Percentiles rank a stretch among this genome's conserved stretches.
These are phyloP conservation scores for Grus americana DNA, from an alignment of 2,113 vertebrate genomes.

Conservation along the genomic window DNA sequence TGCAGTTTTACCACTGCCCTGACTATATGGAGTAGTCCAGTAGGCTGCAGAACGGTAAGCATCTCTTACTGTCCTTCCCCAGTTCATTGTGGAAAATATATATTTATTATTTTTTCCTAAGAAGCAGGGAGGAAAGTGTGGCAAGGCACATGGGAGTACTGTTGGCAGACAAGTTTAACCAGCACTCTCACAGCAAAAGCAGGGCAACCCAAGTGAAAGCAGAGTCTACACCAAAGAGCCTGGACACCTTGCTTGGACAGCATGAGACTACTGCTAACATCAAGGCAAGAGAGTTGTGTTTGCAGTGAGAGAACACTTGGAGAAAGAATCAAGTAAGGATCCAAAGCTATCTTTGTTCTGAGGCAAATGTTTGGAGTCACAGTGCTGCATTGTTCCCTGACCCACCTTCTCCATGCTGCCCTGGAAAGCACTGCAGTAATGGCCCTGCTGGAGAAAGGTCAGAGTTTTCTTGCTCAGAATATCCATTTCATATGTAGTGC, in stretches of 20 bases:
- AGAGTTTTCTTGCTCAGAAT: neutral
- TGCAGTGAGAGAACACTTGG: rapidly evolving
- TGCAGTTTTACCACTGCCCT: neutral
- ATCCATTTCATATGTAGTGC: neutral
- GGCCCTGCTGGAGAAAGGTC: neutral
- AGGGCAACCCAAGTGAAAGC: neutral
- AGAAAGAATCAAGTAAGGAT: neutral
- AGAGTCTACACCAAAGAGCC: neutral
- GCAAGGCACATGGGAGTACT: neutral
- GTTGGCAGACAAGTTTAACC: neutral
- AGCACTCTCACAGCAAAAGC: neutral
- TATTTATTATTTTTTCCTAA: neutral
- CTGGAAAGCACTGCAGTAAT: neutral
- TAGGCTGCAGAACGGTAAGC: neutral
- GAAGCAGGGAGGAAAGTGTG: neutral
- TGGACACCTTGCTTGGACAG: neutral
- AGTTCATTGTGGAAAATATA: neutral
- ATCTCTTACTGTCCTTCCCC: neutral
- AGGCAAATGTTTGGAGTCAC: neutral
- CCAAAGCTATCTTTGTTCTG: neutral
- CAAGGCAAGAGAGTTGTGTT: neutral
- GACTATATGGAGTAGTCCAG: neutral
- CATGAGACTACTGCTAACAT: neutral
- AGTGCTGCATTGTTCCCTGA: rapidly evolving
- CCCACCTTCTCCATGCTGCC: neutral